These are phyloP conservation scores for Pegoplata infirma DNA, from an alignment of 2,888 invertebrate genomes.

Conservation along the genomic window DNA sequence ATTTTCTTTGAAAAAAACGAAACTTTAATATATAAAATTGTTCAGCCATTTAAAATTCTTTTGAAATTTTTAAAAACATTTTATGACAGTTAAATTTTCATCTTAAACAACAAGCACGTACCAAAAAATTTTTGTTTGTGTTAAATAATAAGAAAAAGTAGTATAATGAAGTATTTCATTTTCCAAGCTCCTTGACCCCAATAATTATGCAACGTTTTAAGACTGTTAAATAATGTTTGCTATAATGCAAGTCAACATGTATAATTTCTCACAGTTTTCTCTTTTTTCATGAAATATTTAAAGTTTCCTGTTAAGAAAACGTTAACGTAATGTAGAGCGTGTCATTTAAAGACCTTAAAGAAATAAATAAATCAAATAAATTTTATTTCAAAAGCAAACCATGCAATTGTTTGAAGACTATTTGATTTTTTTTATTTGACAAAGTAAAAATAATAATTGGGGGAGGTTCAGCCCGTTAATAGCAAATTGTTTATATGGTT, in stretches of 20 bases:
- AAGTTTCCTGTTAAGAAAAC: conserved; percentile 13
- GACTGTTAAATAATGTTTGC: conserved; percentile 10
- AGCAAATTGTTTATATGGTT: too few species aligned
- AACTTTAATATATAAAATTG: too few species aligned
- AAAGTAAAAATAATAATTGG: too few species aligned
- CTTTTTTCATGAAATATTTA: conserved; percentile 27
- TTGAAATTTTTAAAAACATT: background rate
- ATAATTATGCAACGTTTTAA: conserved; percentile 56
- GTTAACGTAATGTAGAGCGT: conserved; percentile 11
- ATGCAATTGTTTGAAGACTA: too few species aligned
- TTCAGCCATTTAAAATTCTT: background rate
- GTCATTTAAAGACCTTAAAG: conserved; percentile 19
- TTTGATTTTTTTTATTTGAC: too few species aligned
- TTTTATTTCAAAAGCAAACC: background rate
- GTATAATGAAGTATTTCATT: background rate
- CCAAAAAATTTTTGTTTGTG: background rate
- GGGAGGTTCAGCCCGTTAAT: too few species aligned
- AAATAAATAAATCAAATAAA: background rate
- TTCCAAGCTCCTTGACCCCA: conserved; percentile 59
- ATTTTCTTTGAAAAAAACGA: too few species aligned
- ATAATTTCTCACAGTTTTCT: conserved; percentile 23
- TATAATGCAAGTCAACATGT: conserved; percentile 4
- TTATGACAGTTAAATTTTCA: background rate
- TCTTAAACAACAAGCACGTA: background rate
- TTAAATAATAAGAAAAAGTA: background rate